Conservation (phyloP, 2,888 invertebrate genomes). For the Amblyteles armatorius region DNA sequence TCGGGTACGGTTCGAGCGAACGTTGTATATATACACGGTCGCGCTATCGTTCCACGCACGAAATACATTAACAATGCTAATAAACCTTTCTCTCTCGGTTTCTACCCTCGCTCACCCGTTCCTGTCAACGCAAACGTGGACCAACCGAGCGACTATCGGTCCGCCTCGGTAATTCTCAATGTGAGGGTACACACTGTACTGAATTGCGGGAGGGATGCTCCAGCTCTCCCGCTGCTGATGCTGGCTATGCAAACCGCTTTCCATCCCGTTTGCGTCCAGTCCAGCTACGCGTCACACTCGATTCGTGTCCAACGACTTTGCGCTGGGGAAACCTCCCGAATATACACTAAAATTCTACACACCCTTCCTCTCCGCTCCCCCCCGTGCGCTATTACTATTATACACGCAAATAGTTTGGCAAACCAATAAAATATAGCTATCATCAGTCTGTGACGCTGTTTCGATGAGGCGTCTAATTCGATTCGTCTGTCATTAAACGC, state of each 20-base stretch:
- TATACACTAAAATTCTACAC: conserved; percentile 45
- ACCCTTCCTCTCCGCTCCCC: background rate
- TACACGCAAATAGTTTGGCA: conserved; percentile 44
- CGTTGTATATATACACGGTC: conserved; percentile 24
- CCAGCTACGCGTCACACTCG: conserved; percentile 58
- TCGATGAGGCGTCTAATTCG: conserved; percentile 62
- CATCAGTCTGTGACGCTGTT: conserved; percentile 39
- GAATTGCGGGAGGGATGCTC: background rate
- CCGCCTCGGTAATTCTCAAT: conserved; percentile 73
- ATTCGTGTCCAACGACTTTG: conserved; percentile 67
- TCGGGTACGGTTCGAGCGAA: conserved; percentile 56
- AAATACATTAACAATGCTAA: conserved; percentile 75
- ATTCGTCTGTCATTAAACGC: conserved; percentile 68
- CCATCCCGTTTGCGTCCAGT: conserved; percentile 69
- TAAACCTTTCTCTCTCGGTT: conserved; percentile 69
- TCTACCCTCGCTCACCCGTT: conserved; percentile 39
- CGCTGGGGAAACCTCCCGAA: conserved; percentile 56
- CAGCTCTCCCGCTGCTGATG: conserved; percentile 20
- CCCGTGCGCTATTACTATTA: conserved; percentile 28
- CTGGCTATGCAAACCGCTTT: conserved; percentile 70
- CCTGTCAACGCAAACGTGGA: conserved; percentile 70
- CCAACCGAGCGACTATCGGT: conserved; percentile 72
- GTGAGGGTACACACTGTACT: conserved; percentile 53
- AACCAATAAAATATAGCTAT: conserved; percentile 67
- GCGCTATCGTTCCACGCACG: conserved; percentile 61